These are phyloP conservation scores for Lynx canadensis DNA, from an alignment of 2,113 vertebrate genomes.

Conservation along the genomic window DNA sequence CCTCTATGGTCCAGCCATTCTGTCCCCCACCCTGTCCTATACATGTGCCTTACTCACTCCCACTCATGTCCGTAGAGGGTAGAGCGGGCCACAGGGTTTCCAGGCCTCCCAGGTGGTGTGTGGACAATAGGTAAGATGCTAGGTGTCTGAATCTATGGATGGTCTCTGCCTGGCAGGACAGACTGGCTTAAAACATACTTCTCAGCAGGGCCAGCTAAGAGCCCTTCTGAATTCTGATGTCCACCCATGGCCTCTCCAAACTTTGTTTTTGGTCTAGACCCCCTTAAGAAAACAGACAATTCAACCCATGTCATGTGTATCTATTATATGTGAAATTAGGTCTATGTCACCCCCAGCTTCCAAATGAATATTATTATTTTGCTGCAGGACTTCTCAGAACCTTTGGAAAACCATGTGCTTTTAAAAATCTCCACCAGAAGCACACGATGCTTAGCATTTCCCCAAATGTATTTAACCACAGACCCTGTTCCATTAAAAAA, in stretches of 20 bases:
- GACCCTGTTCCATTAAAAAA: background rate
- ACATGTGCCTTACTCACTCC: rapidly evolving
- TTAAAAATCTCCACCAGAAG: background rate
- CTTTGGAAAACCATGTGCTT: background rate
- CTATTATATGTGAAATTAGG: background rate
- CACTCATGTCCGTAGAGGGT: rapidly evolving
- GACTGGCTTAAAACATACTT: background rate
- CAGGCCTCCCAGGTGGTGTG: rapidly evolving
- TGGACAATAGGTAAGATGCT: background rate
- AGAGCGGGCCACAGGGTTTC: background rate
- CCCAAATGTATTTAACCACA: background rate
- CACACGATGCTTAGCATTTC: background rate
- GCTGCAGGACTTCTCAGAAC: background rate
- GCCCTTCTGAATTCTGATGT: background rate
- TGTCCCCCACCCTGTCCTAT: background rate
- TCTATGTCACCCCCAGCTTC: background rate
- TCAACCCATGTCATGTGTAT: background rate
- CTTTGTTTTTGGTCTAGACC: background rate
- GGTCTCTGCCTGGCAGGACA: background rate
- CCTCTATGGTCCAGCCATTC: background rate
- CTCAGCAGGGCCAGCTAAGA: background rate
- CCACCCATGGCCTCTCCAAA: background rate
- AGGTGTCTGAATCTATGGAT: background rate
- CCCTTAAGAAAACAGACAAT: background rate
- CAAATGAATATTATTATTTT: background rate